Percentiles rank a stretch among this genome's conserved stretches.
Conservation (phyloP, 1,140 invertebrate species). For the Philopotamus ludificatus region DNA sequence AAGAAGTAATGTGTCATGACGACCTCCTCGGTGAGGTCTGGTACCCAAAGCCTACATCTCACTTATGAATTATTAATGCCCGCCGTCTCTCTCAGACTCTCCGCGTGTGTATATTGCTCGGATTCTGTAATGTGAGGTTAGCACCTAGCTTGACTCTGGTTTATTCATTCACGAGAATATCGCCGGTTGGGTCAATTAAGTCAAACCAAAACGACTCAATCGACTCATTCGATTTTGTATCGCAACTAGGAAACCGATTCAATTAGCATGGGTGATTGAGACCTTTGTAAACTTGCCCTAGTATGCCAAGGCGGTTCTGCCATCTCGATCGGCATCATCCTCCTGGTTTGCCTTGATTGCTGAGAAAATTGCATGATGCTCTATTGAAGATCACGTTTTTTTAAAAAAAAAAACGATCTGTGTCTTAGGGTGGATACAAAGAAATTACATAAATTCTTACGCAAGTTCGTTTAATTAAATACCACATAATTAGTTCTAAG, state of each 20-base stretch:
- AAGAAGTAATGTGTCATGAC: conserved; percentile 34
- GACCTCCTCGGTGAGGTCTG: conserved; percentile 24
- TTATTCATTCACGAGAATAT: neutral
- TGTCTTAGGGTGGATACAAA: neutral
- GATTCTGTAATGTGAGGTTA: conserved; percentile 21
- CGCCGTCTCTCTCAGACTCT: conserved; percentile 17
- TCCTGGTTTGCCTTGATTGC: neutral
- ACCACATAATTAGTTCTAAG: too few relatives aligned
- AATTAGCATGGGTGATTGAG: neutral
- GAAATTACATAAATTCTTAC: neutral
- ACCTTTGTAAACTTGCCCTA: neutral
- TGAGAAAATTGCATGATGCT: neutral
- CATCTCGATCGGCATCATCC: neutral
- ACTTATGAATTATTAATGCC: conserved; percentile 36
- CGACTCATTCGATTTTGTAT: neutral
- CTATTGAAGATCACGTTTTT: neutral
- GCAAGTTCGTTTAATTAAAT: too few relatives aligned
- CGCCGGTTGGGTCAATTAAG: neutral
- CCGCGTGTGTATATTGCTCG: too few relatives aligned
- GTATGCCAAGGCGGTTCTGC: neutral
- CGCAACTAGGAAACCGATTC: neutral
- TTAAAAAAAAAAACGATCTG: neutral
- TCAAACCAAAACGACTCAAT: neutral
- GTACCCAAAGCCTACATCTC: conserved; percentile 27
- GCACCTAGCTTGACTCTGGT: neutral